Base-by-base conservation (phyloP, 2,113 vertebrate species). In the Edolisoma coerulescens region DNA sequence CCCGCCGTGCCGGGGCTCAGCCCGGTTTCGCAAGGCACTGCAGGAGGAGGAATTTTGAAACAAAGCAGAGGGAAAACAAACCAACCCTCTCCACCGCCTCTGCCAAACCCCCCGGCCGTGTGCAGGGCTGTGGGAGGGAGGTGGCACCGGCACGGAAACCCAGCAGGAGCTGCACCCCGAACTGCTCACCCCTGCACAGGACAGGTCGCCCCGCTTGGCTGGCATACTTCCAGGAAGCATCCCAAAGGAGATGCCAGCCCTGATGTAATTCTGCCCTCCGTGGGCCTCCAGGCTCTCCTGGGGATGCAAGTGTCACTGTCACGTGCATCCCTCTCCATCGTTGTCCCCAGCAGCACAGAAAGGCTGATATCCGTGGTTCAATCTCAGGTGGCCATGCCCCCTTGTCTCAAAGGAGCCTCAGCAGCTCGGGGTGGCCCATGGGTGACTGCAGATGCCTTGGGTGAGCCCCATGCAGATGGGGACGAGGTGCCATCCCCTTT, bases 61-160 rank as follows among this genome's bases (percentile, higher is more conserved):
- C 44, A 59, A 94, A 45, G 75, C 30, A 81, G 53, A 91, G 17
- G 16, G 65, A 93, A 97, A 88, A 84, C 84, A 94, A 96, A 87
- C 61, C 53, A n/a, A 21, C 37, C 35, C 30, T 6, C 47, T 67
- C 28, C 23, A 32, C 6, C 2, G 3, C 35, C 30, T 41, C 68
- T 71, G 73, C 81, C 92, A 84, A 19, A 6, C 9, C 13, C 6
- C 3, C 5, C 0, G 1, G 16, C 27, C 1, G 0, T 3, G 0
- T 26, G 16, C 27, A 30, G 44, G 49, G 35, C 70, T 78, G 78
- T 2, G 3, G 39, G 44, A 2, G 5, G 60, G 71, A 70, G 56
- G 39, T 11, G 16, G 59, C 80, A 75, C 41, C 0, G 0, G 33
- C 76, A 57, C 77, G 57, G 54, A 61, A 53, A 8, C 21, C 27